Evolutionary conservation across 2,797 vertebrate genomes (phyloP).

Genomic region (Phataginus tricuspis): DNA sequence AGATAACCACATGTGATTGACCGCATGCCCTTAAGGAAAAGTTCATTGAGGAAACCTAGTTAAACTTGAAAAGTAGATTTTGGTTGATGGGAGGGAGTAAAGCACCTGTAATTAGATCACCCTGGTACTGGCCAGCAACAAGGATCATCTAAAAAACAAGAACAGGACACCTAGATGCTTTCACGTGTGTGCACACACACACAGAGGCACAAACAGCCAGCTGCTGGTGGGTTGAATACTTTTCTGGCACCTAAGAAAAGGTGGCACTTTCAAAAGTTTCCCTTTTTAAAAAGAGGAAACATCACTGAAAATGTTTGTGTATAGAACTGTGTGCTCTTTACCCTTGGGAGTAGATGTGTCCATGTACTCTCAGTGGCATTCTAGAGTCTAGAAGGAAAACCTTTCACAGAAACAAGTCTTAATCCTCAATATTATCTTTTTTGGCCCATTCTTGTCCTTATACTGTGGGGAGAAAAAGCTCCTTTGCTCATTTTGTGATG

Average conservation of each 20-base stretch:
- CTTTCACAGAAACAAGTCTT: constrained; percentile 35
- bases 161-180: background rate
- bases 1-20: background rate
- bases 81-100: background rate
- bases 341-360: background rate
- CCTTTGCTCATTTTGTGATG: constrained; percentile 36
- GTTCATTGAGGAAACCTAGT: constrained; percentile 23
- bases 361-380: background rate
- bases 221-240: background rate
- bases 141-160: background rate
- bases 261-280: constrained; percentile 18
- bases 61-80: constrained; percentile 49
- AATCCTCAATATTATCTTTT: constrained; percentile 27
- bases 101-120: constrained; percentile 10
- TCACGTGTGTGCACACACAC: background rate
- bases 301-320: background rate
- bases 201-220: background rate
- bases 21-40: constrained; percentile 7
- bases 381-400: background rate
- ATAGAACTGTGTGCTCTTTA: background rate
- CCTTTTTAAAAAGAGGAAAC: background rate
- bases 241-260: constrained; percentile 30
- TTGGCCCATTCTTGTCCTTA: constrained; percentile 14
- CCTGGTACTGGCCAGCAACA: background rate
- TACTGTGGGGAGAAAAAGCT: background rate